A percentile compares a stretch with the other conserved stretches of the same genome.
These are phyloP conservation scores for Herminia tarsipennalis DNA, from an alignment of 2,888 invertebrate species.

Conservation along the genomic window DNA sequence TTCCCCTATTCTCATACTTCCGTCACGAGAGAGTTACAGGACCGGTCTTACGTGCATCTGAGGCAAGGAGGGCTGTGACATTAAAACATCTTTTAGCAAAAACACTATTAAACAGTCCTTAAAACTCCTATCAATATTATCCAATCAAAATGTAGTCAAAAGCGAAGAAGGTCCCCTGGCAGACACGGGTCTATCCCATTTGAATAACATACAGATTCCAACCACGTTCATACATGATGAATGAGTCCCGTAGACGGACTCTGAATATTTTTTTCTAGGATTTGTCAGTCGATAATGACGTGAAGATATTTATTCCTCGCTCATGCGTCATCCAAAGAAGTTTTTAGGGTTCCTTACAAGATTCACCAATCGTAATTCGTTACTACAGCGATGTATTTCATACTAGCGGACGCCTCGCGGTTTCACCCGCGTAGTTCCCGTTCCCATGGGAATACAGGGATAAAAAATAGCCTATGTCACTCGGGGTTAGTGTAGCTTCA, in stretches of 20 bases:
- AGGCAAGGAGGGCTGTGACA: no score
- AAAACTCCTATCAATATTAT: no score
- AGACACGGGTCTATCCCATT: constrained; percentile 14
- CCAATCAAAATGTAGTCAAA: background rate
- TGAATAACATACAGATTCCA: constrained; percentile 40
- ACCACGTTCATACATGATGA: constrained; percentile 52
- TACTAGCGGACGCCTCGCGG: background rate
- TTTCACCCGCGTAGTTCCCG: no score
- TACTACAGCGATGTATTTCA: background rate
- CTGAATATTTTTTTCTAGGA: constrained; percentile 37
- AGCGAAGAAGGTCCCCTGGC: background rate
- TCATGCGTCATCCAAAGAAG: constrained; percentile 19
- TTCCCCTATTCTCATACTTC: no score
- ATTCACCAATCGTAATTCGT: background rate
- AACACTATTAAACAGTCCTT: no score
- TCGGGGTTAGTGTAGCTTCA: no score
- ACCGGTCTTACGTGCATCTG: no score
- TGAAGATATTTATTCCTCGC: constrained; percentile 18
- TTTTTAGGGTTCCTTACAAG: background rate
- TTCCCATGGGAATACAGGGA: no score
- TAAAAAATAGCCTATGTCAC: no score
- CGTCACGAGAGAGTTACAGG: no score
- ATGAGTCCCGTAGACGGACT: constrained; percentile 40
- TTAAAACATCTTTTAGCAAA: no score
- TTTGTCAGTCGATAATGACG: constrained; percentile 39